Base-by-base conservation (phyloP, 2,797 vertebrate species). In the Pipistrellus pipistrellus region DNA sequence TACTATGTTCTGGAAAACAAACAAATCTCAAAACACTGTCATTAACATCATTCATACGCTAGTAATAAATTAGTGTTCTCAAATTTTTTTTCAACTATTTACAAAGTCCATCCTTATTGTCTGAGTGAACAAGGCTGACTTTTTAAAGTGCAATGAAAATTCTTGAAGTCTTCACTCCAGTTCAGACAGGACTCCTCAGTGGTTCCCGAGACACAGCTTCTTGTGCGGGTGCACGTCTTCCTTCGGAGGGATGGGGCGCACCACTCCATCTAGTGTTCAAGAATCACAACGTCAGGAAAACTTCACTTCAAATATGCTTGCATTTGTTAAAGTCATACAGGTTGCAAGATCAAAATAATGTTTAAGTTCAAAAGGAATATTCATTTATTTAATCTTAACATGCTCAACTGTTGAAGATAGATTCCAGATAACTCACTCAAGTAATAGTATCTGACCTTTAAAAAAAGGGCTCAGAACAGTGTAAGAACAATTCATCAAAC, bases 141-240 rank as follows among this genome's bases (percentile, higher is more conserved):
- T 93, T 96, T 94, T 96, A 98, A 97, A 96, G 96, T 87, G 95
- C 0, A 59, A 91, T 96, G 73, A 78, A 92, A 94, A 93, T 57
- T 91, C 83, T 88, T 35, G 27, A 91, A 92, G 93, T 38, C n/a
- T 87, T 90, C 55, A 38, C 21, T 93, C 64, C 85, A 32, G 68
- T 21, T 73, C 10, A 30, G 93, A 93, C 80, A 89, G 55, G 95
- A 94, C 91, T 95, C 94, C 80, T 72, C 13, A 97, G 3, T 66
- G 96, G 92, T 96, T 96, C 91, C 97, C 98, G 82, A 98, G 97
- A 96, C 98, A 97, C 12, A 98, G 95, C 91, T 98, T 98, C 97
- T 98, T 98, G 96, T 90, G 97, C 80, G 97, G 97, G 93, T 96
- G 97, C 59, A 97, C 96, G 46, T 98, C 98, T 57, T 98, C 97